phyloP scores from a whole-genome alignment of 2,888 invertebrate genomes.

The Coleophora deauratella region DNA sequence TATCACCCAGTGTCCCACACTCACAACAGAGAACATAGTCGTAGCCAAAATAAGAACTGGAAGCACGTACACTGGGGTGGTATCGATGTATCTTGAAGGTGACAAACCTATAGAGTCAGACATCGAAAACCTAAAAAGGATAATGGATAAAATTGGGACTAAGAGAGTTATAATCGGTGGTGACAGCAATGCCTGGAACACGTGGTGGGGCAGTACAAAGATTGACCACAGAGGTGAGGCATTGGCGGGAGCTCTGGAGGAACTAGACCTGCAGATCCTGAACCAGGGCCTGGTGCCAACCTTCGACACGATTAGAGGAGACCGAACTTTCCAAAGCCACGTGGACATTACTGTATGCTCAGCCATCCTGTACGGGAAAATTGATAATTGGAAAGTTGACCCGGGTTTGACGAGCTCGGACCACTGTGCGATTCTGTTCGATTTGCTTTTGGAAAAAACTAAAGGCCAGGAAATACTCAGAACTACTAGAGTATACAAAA shows the following conservation, averaged over 20 bases:
- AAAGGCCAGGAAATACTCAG: not conserved
- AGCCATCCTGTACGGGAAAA: constrained; percentile 1
- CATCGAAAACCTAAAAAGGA: constrained; percentile 7
- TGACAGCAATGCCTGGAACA: constrained; percentile 15
- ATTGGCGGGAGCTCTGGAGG: constrained; percentile 5
- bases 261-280: constrained; percentile 16
- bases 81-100: constrained; percentile 16
- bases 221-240: constrained; percentile 15
- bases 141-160: not conserved
- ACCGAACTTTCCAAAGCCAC: constrained; percentile 9
- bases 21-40: constrained; percentile 16
- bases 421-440: not conserved
- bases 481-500: not conserved
- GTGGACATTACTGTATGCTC: constrained; percentile 23
- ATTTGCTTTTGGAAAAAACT: not conserved
- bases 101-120: constrained; percentile 7
- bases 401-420: not conserved
- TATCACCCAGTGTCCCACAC: constrained; percentile 6
- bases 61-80: constrained; percentile 7
- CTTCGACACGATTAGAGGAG: constrained; percentile 17
- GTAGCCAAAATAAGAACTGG: constrained; percentile 10
- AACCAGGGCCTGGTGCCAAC: constrained; percentile 21
- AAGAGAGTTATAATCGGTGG: constrained; percentile 9
- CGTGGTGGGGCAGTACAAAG: constrained; percentile 14
- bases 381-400: constrained; percentile 1